A percentile compares a stretch with the other conserved stretches of the same genome.
Evolutionary conservation across 2,797 vertebrate species (phyloP).

Genomic region (Rhynchonycteris naso): DNA sequence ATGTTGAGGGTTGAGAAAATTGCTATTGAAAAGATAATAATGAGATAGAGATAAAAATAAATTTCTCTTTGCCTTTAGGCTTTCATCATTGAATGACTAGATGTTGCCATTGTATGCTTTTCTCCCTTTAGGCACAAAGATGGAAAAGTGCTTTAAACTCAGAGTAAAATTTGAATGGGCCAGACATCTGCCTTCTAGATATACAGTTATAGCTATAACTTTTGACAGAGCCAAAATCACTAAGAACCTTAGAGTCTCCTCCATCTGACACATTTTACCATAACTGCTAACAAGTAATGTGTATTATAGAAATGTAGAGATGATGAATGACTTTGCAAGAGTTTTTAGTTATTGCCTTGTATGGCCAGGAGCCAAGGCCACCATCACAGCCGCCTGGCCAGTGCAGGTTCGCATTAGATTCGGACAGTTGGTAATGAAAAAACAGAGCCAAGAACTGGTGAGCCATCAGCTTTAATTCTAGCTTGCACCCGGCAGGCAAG

Average conservation of each 20-base stretch:
- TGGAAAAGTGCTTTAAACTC: constrained; percentile 3
- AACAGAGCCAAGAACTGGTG: too few relatives aligned
- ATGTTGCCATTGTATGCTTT: constrained; percentile 32
- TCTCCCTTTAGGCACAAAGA: constrained; percentile 40
- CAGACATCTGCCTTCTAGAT: constrained; percentile 39
- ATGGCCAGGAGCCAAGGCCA: too few relatives aligned
- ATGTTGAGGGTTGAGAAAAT: neutral
- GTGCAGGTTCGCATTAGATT: too few relatives aligned
- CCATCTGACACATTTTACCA: neutral
- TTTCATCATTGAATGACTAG: constrained; percentile 23
- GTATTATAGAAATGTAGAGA: neutral
- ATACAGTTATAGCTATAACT: neutral
- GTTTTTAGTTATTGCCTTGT: neutral
- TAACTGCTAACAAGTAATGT: neutral
- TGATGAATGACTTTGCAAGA: neutral
- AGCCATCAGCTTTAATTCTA: too few relatives aligned
- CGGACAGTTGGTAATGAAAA: too few relatives aligned
- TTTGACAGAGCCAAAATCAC: neutral
- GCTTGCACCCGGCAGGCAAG: too few relatives aligned
- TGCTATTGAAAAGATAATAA: constrained; percentile 25
- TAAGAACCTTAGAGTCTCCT: neutral
- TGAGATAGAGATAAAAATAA: constrained; percentile 18
- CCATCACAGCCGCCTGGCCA: too few relatives aligned
- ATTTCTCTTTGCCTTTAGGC: neutral
- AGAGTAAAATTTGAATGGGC: constrained; percentile 33